phyloP scores from a whole-genome alignment of 1,140 invertebrate species.

The Adelges cooleyi region DNA sequence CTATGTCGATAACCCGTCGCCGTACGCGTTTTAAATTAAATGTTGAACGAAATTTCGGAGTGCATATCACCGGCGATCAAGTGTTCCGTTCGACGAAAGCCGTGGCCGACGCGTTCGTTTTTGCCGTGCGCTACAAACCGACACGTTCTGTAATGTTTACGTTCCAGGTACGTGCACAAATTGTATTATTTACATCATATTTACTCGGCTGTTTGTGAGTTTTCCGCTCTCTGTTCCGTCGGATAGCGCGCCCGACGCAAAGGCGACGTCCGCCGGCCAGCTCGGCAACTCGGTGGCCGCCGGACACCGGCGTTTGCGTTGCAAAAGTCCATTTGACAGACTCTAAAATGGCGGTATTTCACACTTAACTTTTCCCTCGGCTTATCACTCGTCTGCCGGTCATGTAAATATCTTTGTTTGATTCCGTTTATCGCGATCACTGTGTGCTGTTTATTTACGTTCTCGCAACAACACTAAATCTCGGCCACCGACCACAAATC shows the following conservation, averaged over 20 bases:
- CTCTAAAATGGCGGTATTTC: conserved; percentile 25
- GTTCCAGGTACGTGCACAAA: conserved; percentile 22
- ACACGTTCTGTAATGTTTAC: conserved; percentile 26
- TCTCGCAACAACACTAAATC: not conserved
- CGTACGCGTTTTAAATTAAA: conserved; percentile 6
- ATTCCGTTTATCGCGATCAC: no score
- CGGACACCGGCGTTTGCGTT: conserved; percentile 3
- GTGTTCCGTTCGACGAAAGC: not conserved
- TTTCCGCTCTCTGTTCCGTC: conserved; percentile 4
- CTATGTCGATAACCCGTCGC: not conserved
- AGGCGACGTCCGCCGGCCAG: conserved; percentile 6
- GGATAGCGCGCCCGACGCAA: not conserved
- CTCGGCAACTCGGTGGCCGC: conserved; percentile 4
- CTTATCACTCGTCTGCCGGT: conserved; percentile 19
- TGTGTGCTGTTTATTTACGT: no score
- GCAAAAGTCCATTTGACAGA: conserved; percentile 1
- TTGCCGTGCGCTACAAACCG: conserved; percentile 4
- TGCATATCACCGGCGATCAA: conserved; percentile 8
- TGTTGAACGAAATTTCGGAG: conserved; percentile 10
- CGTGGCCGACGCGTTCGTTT: not conserved
- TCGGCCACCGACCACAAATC: no score
- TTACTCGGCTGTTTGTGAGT: conserved; percentile 15
- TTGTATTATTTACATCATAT: conserved; percentile 16
- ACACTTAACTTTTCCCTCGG: conserved; percentile 6
- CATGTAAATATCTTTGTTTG: no score